These are phyloP conservation scores for Heteromyza rotundicornis DNA, from an alignment of 2,888 invertebrate species.

Conservation along the genomic window DNA sequence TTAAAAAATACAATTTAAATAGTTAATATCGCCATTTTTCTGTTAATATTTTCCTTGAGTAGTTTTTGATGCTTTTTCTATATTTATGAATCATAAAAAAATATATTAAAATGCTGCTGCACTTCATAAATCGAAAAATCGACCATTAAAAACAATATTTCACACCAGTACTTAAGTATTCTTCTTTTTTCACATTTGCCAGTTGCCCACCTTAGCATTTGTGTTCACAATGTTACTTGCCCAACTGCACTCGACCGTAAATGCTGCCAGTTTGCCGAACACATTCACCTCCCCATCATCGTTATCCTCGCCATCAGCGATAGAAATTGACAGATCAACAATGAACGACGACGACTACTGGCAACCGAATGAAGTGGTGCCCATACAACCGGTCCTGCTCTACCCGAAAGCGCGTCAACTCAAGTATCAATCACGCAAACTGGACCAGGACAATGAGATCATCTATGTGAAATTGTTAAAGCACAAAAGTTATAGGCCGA, in stretches of 20 bases:
- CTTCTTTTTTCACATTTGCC: background rate
- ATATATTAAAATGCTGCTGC: background rate
- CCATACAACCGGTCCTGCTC: slow-evolving; percentile 49
- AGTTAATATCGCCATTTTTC: no score
- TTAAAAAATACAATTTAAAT: no score
- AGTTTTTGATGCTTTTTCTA: no score
- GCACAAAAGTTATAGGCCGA: slow-evolving; percentile 47
- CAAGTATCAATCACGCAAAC: slow-evolving; percentile 39
- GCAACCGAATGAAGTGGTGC: slow-evolving; percentile 49
- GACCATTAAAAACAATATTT: background rate
- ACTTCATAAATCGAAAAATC: background rate
- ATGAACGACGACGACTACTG: no score
- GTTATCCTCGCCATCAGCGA: no score
- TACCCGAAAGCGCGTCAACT: slow-evolving; percentile 43
- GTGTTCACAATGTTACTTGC: background rate
- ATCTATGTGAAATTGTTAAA: slow-evolving; percentile 51
- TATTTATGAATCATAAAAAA: no score
- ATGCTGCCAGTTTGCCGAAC: background rate
- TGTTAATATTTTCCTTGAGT: no score
- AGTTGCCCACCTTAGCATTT: background rate
- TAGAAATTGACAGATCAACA: no score
- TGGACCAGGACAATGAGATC: slow-evolving; percentile 39
- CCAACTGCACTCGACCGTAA: background rate
- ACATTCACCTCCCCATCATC: no score
- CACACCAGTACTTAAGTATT: background rate